Evolutionary conservation across 2,113 vertebrate genomes (phyloP), one percentile per base, ranked within the genome.

Genomic region (Brachypodius melanocephalos): DNA sequence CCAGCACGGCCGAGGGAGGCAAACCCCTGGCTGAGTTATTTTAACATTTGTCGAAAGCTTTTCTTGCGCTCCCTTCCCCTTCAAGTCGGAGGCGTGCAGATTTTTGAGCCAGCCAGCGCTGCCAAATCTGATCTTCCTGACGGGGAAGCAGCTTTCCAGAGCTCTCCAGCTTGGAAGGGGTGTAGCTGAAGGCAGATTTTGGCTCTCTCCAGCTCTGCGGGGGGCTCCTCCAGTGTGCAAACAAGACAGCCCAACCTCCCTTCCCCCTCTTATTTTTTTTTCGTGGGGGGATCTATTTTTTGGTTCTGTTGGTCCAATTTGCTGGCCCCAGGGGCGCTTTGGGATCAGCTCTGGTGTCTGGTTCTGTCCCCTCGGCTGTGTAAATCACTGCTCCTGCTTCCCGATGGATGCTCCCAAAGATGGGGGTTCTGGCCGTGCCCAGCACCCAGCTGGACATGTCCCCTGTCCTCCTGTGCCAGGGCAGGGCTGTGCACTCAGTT

Each of bases 61-160:
- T 80, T 10, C 80, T 93, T 87, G 84, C n/a, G 25, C 87, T 91
- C 81, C 51, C 73, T 88, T 97, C 74, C 59, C 80, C 92, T 88
- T 83, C 69, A 29, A 87, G 92, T 88, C 19, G 49, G 72, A 88
- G 94, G 89, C 92, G 71, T 75, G 95, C 73, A 8, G 91, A 36
- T 85, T 95, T 79, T 51, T 13, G 48, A 90, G 85, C 45, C 89
- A 79, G 80, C 68, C 93, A 45, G 67, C 0, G 55, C 87, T 85
- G 88, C 82, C 85, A 84, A 48, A 79, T 96, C 95, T 94, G 84
- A 94, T 96, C 94, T 95, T 82, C 95, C 91, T 95, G 91, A 85
- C 10, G 19, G 91, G 52, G 95, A 63, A 96, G 95, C 95, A 5
- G 84, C 93, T 96, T 94, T 93, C 87, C 95, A 91, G 93, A 87